phyloP scores from a whole-genome alignment of 2,797 vertebrate genomes.

The Masticophis lateralis region DNA sequence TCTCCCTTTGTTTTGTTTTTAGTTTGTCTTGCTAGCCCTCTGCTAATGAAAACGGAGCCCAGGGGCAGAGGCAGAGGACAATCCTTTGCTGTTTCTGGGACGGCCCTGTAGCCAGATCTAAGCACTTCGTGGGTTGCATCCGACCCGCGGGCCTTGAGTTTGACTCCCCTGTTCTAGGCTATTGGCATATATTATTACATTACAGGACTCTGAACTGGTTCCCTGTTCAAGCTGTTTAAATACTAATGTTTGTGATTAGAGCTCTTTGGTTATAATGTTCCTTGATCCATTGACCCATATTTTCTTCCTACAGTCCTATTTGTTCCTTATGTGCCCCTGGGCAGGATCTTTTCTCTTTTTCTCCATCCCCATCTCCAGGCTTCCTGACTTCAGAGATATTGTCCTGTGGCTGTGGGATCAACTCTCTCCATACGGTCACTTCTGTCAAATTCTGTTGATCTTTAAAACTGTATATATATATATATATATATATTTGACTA shows the following conservation, averaged over 20 bases:
- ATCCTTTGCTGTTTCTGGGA: too few species aligned
- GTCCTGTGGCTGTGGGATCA: background rate
- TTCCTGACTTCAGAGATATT: background rate
- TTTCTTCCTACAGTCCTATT: background rate
- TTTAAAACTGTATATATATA: background rate
- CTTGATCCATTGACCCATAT: background rate
- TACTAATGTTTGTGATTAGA: background rate
- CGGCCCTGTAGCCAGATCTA: too few species aligned
- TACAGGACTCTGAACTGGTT: background rate
- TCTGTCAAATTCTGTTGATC: background rate
- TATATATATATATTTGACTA: background rate
- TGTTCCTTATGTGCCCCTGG: rapidly evolving
- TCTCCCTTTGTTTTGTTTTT: too few species aligned
- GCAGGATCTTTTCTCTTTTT: background rate
- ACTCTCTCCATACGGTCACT: background rate
- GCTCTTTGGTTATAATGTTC: background rate
- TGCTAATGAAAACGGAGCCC: too few species aligned
- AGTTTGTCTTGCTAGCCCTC: too few species aligned
- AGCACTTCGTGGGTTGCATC: too few species aligned
- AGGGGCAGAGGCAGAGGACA: too few species aligned
- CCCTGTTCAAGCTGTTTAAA: background rate
- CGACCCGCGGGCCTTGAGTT: too few species aligned
- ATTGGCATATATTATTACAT: background rate
- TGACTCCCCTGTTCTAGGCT: too few species aligned
- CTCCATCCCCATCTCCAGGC: background rate